These are phyloP conservation scores for Linnaemya vulpina DNA, from an alignment of 2,888 invertebrate genomes.

Conservation along the genomic window DNA sequence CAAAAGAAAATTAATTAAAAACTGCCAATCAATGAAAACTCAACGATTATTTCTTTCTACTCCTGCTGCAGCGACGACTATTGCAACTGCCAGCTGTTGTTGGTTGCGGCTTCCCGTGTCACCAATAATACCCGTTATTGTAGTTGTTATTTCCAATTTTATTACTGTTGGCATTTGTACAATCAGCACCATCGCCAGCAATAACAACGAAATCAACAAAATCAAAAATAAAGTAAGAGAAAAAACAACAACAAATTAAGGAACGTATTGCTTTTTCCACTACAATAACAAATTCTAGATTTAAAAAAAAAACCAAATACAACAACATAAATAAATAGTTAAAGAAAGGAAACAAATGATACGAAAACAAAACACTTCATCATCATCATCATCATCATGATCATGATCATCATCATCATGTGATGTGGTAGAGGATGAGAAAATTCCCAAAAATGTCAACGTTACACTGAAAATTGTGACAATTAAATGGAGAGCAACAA, in stretches of 20 bases:
- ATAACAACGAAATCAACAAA: conserved; percentile 32
- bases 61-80: neutral
- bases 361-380: neutral
- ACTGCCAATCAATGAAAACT: conserved; percentile 62
- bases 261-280: neutral
- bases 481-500: conserved; percentile 14
- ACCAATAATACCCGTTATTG: conserved; percentile 14
- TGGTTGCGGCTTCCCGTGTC: conserved; percentile 39
- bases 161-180: conserved; percentile 45
- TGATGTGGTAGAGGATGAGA: neutral
- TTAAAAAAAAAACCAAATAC: neutral
- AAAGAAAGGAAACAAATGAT: conserved; percentile 16
- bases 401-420: too few species aligned
- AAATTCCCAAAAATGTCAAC: neutral
- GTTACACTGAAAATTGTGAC: neutral
- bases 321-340: conserved; percentile 16
- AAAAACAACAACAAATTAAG: neutral
- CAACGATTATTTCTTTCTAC: conserved; percentile 9
- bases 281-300: conserved; percentile 29
- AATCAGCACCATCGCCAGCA: conserved; percentile 36
- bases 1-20: conserved; percentile 68
- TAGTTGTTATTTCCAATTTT: conserved; percentile 36
- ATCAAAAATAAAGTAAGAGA: neutral
- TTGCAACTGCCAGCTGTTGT: conserved; percentile 16
- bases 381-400: neutral